Base-by-base conservation (phyloP, 2,113 vertebrate genomes). In the Orthochromis indermauri region DNA sequence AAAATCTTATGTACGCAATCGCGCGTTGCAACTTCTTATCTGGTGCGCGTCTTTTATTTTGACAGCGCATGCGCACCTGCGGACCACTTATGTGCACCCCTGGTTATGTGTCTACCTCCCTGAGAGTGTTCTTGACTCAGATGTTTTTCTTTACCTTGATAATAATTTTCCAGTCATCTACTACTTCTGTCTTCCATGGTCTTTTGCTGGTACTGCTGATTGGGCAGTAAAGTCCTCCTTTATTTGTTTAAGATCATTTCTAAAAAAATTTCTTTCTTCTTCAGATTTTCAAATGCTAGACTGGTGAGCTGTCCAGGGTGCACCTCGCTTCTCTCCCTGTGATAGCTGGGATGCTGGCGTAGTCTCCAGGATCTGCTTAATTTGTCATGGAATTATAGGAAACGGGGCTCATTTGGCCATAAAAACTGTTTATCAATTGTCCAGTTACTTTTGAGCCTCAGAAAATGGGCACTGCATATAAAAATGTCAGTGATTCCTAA, bases 231-330 rank as follows among this genome's bases (percentile, higher is more conserved):
- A 49, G 14, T 19, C 42, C 42, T 31, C 42, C 16, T 76, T 8
- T 49, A 28, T 47, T 26, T 76, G 21, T 47, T 47, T 2, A 49
- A 8, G 19, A 1, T 66, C 19, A 66, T 12, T 66, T 66, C 33
- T 37, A 66, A 37, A n/a, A 19, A 0, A 4, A 0, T 1, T 63
- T 63, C 6, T 61, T 61, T 61, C 57, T 61, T 33, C 28, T 61
- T 61, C 57, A 61, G 10, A 10, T 61, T 31, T 13, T 55, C 11
- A 55, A 55, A 24, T 55, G 26, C 55, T 59, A 59, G 26, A 16
- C 24, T 16, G 26, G 13, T 28, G 14, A 59, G 26, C 5, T 31
- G 55, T 31, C 26, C 14, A 31, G 8, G 55, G 14, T 59, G 55
- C 55, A 59, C 14, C 26, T 28, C 7, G 0, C 26, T 9, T 28